Conservation (phyloP, 23 tunicate genomes). For the Trididemnum miniatum region DNA sequence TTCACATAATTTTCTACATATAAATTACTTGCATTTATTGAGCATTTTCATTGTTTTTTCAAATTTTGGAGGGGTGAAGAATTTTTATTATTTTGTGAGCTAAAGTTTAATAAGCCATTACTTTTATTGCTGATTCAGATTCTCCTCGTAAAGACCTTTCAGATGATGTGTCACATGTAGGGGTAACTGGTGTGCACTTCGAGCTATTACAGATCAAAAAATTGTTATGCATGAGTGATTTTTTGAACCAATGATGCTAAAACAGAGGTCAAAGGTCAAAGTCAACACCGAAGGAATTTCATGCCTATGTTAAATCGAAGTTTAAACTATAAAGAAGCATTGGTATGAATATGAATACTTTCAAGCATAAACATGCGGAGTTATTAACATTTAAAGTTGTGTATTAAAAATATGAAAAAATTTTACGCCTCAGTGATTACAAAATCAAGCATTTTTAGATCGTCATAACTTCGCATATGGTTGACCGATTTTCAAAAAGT, state of each 20-base stretch:
- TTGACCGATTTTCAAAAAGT: neutral
- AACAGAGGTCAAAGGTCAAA: neutral
- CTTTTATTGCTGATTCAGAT: neutral
- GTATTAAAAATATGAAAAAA: neutral
- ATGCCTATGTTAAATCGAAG: neutral
- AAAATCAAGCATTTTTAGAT: neutral
- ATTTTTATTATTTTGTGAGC: no score
- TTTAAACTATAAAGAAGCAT: neutral
- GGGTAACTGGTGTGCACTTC: neutral
- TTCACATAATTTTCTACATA: neutral
- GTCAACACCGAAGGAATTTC: neutral
- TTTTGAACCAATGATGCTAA: neutral
- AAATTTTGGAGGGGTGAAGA: no score
- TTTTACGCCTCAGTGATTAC: neutral
- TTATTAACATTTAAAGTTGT: neutral
- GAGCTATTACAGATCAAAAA: neutral
- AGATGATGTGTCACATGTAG: neutral
- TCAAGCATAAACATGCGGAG: neutral
- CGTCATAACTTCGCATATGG: neutral
- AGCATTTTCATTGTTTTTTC: no score
- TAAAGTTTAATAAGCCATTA: neutral
- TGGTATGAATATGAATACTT: neutral
- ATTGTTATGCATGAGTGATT: neutral
- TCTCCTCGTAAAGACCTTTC: neutral
- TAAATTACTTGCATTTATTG: neutral